A percentile compares a stretch with the other conserved stretches of the same genome.
Conservation (phyloP, 1,140 invertebrate genomes). For the Drosophila orena region DNA sequence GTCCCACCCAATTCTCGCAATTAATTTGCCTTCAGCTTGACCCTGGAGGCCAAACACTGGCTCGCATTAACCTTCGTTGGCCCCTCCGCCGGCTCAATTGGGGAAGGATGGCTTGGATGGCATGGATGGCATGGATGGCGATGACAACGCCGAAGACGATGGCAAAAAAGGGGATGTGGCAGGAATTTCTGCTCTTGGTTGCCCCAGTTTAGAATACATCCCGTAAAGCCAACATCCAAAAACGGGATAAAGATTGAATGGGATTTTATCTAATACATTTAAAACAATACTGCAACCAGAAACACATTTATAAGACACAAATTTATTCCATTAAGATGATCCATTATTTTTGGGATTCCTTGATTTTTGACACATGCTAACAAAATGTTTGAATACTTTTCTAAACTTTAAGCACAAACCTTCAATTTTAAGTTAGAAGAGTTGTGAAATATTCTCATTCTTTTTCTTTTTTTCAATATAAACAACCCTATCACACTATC, state of each 20-base stretch:
- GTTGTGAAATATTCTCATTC: too few relatives aligned
- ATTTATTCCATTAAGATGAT: too few relatives aligned
- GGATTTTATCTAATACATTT: not conserved
- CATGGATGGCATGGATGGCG: constrained; percentile 12
- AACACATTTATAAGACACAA: too few relatives aligned
- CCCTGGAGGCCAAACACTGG: constrained; percentile 76
- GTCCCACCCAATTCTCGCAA: constrained; percentile 65
- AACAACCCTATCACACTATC: too few relatives aligned
- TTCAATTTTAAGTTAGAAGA: too few relatives aligned
- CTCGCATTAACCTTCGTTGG: constrained; percentile 82
- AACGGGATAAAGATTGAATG: not conserved
- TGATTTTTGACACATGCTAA: too few relatives aligned
- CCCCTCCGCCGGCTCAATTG: constrained; percentile 62
- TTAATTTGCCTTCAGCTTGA: constrained; percentile 80
- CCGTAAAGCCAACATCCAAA: constrained; percentile 34
- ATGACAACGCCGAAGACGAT: constrained; percentile 11
- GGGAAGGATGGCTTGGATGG: constrained; percentile 19
- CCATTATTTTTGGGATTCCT: too few relatives aligned
- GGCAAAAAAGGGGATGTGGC: constrained; percentile 12
- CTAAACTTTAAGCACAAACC: too few relatives aligned
- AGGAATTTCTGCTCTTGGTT: constrained; percentile 33
- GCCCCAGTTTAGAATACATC: constrained; percentile 49
- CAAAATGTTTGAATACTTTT: too few relatives aligned
- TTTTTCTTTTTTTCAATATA: too few relatives aligned
- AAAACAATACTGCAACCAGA: too few relatives aligned